Conservation (phyloP, 1,140 invertebrate species). For the Rhizoglyphus robini region DNA sequence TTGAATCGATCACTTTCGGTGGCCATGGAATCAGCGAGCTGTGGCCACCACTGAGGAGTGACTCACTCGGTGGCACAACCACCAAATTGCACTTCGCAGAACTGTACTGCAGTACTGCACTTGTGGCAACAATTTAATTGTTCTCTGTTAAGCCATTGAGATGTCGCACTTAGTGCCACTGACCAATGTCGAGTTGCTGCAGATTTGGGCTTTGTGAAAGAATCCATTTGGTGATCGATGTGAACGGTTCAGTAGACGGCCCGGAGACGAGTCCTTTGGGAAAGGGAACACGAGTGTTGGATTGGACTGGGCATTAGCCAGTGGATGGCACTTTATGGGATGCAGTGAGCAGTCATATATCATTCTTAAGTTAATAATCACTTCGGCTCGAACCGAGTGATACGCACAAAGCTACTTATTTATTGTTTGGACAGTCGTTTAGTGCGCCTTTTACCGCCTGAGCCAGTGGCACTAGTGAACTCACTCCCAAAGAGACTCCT, state of each 20-base stretch:
- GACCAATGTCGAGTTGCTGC: too few relatives aligned
- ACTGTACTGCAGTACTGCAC: too few relatives aligned
- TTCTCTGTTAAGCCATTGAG: too few relatives aligned
- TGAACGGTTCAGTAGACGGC: too few relatives aligned
- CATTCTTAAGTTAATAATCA: conserved; percentile 14
- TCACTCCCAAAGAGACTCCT: too few relatives aligned
- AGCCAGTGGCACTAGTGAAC: too few relatives aligned
- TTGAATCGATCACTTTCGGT: conserved; percentile 9
- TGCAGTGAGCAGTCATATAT: background rate
- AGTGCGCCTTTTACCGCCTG: background rate
- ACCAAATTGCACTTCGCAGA: too few relatives aligned
- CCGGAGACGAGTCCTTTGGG: too few relatives aligned
- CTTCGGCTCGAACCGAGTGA: background rate
- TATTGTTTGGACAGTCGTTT: conserved; percentile 11
- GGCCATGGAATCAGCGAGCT: conserved; percentile 5
- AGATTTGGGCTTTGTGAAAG: too few relatives aligned
- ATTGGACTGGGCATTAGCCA: background rate
- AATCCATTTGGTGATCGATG: too few relatives aligned
- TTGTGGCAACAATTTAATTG: too few relatives aligned
- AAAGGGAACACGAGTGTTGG: background rate
- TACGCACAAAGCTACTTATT: conserved; percentile 14
- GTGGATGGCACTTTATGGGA: background rate
- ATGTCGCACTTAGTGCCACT: too few relatives aligned
- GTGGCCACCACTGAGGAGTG: background rate
- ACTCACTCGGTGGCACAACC: background rate